Conservation (phyloP, 2,797 vertebrate species). For the Okamejei kenojei region DNA sequence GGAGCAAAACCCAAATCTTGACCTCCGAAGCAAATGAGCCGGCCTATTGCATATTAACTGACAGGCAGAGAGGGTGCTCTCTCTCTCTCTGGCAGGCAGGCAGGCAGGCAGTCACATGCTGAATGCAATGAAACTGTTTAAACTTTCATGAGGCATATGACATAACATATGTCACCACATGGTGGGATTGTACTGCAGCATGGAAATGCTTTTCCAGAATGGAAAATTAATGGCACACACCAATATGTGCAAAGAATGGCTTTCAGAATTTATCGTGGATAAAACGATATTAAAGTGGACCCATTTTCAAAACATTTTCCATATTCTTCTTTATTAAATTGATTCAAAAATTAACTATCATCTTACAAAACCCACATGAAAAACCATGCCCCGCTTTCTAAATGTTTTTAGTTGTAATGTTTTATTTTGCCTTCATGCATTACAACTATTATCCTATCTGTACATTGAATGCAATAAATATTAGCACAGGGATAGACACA, state of each 20-base stretch:
- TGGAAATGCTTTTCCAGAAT: conserved; percentile 16
- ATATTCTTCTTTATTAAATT: neutral
- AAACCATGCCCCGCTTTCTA: neutral
- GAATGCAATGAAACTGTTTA: conserved; percentile 35
- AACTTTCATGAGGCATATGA: conserved; percentile 34
- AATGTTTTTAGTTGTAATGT: neutral
- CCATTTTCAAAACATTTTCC: neutral
- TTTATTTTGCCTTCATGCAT: neutral
- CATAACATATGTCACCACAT: conserved; percentile 35
- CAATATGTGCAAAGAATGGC: conserved; percentile 23
- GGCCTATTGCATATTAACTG: conserved; percentile 46
- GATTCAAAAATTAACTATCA: neutral
- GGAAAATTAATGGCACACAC: conserved; percentile 24
- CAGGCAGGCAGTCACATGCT: conserved; percentile 1
- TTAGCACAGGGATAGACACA: neutral
- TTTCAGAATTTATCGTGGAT: conserved; percentile 25
- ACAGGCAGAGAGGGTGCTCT: conserved; percentile 39
- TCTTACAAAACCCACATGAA: neutral
- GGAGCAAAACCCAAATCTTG: conserved; percentile 54
- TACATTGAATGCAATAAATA: neutral
- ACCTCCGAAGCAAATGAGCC: conserved; percentile 47
- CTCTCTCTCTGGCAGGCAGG: neutral
- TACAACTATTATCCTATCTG: neutral
- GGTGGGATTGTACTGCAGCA: neutral
- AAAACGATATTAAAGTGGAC: conserved; percentile 15